These are phyloP conservation scores for Diplazon laetatorius DNA, from an alignment of 2,888 invertebrate species.

Conservation along the genomic window DNA sequence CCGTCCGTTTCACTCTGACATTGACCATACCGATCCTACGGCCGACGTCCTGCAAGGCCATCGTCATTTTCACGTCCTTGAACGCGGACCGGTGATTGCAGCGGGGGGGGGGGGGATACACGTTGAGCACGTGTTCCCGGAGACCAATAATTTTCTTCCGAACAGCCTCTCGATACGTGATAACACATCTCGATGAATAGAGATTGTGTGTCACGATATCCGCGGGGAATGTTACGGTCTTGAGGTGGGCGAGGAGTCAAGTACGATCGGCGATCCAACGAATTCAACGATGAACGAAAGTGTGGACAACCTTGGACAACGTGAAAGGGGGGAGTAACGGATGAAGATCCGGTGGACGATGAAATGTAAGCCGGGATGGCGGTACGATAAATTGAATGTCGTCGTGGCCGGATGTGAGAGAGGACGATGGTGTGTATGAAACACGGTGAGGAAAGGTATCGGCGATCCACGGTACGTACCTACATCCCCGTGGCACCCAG, in stretches of 20 bases:
- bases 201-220: not conserved
- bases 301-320: not conserved
- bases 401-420: not conserved
- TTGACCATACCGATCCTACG: constrained; percentile 48
- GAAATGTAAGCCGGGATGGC: not conserved
- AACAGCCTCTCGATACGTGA: too few relatives aligned
- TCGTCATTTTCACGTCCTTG: constrained; percentile 32
- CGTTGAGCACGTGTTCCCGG: not conserved
- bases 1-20: constrained; percentile 23
- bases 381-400: not conserved
- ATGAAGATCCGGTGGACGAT: too few relatives aligned
- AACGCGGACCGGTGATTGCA: constrained; percentile 14
- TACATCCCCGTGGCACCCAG: not conserved
- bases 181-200: not conserved
- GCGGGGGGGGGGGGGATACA: too few relatives aligned
- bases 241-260: not conserved
- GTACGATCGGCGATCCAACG: not conserved
- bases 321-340: not conserved
- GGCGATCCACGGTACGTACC: not conserved
- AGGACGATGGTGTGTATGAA: not conserved
- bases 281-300: not conserved
- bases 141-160: constrained; percentile 18
- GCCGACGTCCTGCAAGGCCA: constrained; percentile 16
- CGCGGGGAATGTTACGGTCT: not conserved
- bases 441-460: not conserved